These are phyloP conservation scores for Nemoura dubitans DNA, from an alignment of 2,888 invertebrate species.

Conservation along the genomic window DNA sequence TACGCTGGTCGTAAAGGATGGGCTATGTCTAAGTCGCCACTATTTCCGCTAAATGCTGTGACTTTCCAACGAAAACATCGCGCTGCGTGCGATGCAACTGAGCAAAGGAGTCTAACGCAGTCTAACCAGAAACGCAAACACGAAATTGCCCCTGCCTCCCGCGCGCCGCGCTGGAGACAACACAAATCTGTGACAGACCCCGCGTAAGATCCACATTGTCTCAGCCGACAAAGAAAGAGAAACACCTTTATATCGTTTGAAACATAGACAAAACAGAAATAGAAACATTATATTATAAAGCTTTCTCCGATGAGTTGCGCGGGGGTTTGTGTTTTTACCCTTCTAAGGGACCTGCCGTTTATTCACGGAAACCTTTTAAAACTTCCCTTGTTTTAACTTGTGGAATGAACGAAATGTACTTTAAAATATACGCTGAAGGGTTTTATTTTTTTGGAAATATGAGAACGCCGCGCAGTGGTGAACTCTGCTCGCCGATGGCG, in stretches of 20 bases:
- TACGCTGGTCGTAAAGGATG: slow-evolving; percentile 32
- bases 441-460: slow-evolving; percentile 20
- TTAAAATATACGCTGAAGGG: slow-evolving; percentile 13
- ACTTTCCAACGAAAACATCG: background rate
- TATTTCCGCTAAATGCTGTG: slow-evolving; percentile 28
- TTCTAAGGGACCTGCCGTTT: background rate
- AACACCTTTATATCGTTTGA: slow-evolving; percentile 15
- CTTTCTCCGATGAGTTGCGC: slow-evolving; percentile 9
- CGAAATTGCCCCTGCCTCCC: background rate
- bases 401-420: slow-evolving; percentile 39
- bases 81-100: background rate
- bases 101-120: background rate
- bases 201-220: slow-evolving; percentile 7
- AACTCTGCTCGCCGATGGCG: background rate
- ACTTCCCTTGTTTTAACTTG: slow-evolving; percentile 35
- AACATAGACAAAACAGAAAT: slow-evolving; percentile 34
- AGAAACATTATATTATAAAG: slow-evolving; percentile 25
- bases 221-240: slow-evolving; percentile 34
- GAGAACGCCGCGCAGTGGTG: slow-evolving; percentile 7
- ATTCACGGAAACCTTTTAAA: slow-evolving; percentile 35
- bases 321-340: slow-evolving; percentile 27
- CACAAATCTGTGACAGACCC: background rate
- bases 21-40: slow-evolving; percentile 21
- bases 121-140: background rate
- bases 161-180: background rate